Evolutionary conservation across 2,113 vertebrate species (phyloP).

Genomic region (Micronycteris hirsuta): DNA sequence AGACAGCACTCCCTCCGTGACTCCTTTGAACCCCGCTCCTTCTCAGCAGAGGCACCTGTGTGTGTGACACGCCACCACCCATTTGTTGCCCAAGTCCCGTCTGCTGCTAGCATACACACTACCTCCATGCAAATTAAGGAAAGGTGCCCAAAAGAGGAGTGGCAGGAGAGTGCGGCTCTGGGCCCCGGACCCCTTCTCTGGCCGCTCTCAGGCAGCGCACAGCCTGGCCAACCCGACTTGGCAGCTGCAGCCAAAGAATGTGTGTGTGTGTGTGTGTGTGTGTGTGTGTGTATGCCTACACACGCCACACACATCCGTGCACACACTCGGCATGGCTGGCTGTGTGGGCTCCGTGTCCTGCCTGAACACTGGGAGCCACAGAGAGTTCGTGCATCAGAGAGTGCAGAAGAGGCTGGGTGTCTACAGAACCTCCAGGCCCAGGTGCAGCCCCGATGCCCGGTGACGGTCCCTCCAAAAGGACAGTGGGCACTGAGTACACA

Average conservation of each 20-base stretch:
- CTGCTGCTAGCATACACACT: background rate
- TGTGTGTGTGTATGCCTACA: background rate
- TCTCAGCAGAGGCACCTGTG: background rate
- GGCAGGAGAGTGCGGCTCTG: background rate
- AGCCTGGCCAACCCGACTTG: background rate
- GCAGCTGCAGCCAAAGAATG: background rate
- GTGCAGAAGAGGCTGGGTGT: background rate
- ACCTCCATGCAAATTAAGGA: background rate
- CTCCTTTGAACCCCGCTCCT: background rate
- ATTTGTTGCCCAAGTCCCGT: background rate
- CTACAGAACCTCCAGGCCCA: background rate
- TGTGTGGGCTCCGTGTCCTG: background rate
- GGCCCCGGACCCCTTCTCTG: background rate
- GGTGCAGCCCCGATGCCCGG: fast-evolving
- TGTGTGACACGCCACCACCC: background rate
- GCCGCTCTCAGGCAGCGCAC: background rate
- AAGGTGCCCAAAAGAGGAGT: background rate
- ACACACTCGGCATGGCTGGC: background rate
- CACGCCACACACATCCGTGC: fast-evolving
- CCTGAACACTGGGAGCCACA: background rate
- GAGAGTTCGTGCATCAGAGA: background rate
- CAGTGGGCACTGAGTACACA: fast-evolving
- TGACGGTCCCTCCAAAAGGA: background rate
- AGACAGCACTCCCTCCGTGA: background rate
- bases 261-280: background rate